Base-by-base conservation (phyloP, 2,888 invertebrate genomes). In the Eustalomyia histrio region DNA sequence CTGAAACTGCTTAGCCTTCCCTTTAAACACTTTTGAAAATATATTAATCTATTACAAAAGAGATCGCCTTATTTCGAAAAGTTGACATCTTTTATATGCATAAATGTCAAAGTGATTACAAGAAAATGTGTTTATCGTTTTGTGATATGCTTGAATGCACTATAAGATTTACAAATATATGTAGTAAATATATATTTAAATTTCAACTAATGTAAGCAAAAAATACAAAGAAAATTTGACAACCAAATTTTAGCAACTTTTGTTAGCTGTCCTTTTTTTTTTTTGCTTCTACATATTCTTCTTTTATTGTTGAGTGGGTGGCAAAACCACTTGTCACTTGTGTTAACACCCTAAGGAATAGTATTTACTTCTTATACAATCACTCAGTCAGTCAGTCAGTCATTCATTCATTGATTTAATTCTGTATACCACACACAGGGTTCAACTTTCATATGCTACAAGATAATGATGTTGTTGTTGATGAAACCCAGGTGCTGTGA, bases 51-150 rank as follows among this genome's bases (percentile, higher is more conserved):
- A 39, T 39, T 39, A n/a, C 12, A 12, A 53, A 33, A 21, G 18
- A 52, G 53, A 60, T 5, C 10, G 18, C 24, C 72, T 57, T 29
- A 29, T 67, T 72, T 80, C 61, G 76, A 80, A 76, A 79, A 83
- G 76, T 81, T 83, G 81, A 81, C 83, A 83, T 81, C 73, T 75
- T 72, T 76, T 80, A 86, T 86, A 87, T 88, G 88, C 89, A 88
- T 87, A 88, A 88, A 89, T 87, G 88, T 87, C 89, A 89, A 88
- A 89, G 87, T 88, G 89, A 89, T 89, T 88, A 88, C 88, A 87
- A 76, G 69, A 82, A 86, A 87, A 87, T 86, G 89, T 89, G 86
- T 89, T 88, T 88, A 89, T 88, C 89, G 89, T 86, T 86, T 88
- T 86, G 87, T 85, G 85, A 85, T 82, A 85, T 85, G 88, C 85